Evolutionary conservation across 2,113 vertebrate species (phyloP).

Genomic region (Indicator maculatus): DNA sequence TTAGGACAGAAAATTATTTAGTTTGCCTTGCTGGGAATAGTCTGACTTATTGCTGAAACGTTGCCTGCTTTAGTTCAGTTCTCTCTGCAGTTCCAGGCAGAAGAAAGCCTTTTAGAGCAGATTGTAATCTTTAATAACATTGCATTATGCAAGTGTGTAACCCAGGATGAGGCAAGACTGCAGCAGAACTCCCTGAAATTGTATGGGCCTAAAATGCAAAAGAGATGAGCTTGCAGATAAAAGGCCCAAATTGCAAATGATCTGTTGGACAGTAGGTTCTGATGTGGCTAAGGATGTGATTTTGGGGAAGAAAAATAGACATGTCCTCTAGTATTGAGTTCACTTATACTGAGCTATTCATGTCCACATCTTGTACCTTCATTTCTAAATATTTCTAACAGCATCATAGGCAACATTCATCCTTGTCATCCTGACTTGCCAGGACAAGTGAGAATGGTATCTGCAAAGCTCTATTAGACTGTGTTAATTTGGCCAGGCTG

Average conservation of each 20-base stretch:
- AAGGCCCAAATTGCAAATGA: not conserved
- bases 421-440: not conserved
- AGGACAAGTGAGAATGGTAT: not conserved
- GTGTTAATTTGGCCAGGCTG: slow-evolving; percentile 33
- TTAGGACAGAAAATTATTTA: slow-evolving; percentile 59
- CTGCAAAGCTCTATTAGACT: slow-evolving; percentile 11
- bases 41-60: slow-evolving; percentile 48
- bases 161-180: not conserved
- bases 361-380: not conserved
- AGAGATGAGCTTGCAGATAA: not conserved
- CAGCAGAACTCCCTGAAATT: not conserved
- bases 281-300: not conserved
- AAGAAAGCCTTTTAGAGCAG: slow-evolving; percentile 50
- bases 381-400: not conserved
- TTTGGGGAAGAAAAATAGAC: not conserved
- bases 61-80: slow-evolving; percentile 19
- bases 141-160: slow-evolving; percentile 44
- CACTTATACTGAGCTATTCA: not conserved
- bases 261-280: not conserved
- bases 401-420: not conserved
- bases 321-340: not conserved
- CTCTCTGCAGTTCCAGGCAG: slow-evolving; percentile 41
- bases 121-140: slow-evolving; percentile 40
- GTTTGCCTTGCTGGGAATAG: slow-evolving; percentile 47
- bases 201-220: not conserved